phyloP scores from a whole-genome alignment of 2,888 invertebrate genomes.

The Pachliopta kotzebuea region DNA sequence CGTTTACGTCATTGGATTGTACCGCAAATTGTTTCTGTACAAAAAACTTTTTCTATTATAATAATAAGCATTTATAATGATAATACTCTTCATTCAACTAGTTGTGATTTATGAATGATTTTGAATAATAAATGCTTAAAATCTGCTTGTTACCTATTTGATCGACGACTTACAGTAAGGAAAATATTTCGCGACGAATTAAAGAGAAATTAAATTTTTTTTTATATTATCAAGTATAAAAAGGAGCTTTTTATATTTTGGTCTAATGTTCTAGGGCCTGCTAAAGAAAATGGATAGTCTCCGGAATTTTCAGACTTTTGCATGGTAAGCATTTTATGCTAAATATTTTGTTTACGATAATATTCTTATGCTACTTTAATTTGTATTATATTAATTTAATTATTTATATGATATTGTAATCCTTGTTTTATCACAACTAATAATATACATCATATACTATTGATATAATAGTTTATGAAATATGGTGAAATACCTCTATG shows the following conservation, averaged over 20 bases:
- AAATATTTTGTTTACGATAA: neutral
- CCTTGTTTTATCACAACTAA: neutral
- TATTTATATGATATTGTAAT: neutral
- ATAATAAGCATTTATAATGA: conserved; percentile 12
- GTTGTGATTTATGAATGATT: conserved; percentile 15
- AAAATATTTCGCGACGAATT: conserved; percentile 19
- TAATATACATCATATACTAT: neutral
- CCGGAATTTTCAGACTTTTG: conserved; percentile 55
- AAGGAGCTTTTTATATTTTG: conserved; percentile 7
- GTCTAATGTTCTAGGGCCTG: conserved; percentile 41
- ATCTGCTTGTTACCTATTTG: conserved; percentile 3
- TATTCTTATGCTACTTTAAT: neutral
- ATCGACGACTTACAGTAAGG: conserved; percentile 18
- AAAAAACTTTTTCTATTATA: conserved; percentile 1
- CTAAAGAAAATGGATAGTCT: conserved; percentile 51
- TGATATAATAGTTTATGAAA: neutral
- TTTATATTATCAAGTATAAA: conserved; percentile 1
- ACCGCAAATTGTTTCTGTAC: conserved; percentile 19
- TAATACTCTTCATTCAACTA: conserved; percentile 3
- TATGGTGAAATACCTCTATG: conserved; percentile 3
- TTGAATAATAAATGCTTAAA: conserved; percentile 14
- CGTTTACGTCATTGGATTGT: conserved; percentile 23
- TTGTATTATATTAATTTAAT: neutral
- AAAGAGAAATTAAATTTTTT: neutral
- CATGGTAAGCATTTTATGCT: conserved; percentile 49